Evolutionary conservation across 1,140 invertebrate species (phyloP), one percentile per base, ranked within the genome.

Genomic region (Cryptotermes secundus): DNA sequence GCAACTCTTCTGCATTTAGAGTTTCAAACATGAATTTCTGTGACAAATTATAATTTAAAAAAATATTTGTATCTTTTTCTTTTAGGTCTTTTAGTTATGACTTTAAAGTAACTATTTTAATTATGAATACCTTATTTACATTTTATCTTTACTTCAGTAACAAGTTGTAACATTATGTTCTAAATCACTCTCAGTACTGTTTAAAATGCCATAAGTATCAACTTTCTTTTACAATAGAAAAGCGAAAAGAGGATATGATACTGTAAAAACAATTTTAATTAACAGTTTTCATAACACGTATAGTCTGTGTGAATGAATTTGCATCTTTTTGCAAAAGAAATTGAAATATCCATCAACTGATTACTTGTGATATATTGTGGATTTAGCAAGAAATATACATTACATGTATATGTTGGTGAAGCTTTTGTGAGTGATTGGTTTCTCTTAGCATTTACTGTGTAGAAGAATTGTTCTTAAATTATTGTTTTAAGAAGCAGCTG

Each of bases 401-500:
- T n/a, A n/a, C n/a, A n/a, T 59, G 24, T 59, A n/a, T 72, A 72
- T 72, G 31, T 72, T 72, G 59, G 59, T n/a, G 59, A 72, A n/a
- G 59, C 59, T 72, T 72, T 72, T 72, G 6, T 72, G 59, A 72
- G 59, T 72, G 59, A 72, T 72, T 31, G n/a, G 59, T 72, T 72
- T 31, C 1, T 72, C 26, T 72, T 72, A 72, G 59, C 59, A 72
- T 31, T 72, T 59, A 59, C 53, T 31, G 59, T 72, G 59, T 72
- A 72, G 59, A 72, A n/a, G 14, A 72, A n/a, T 72, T 72, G 7
- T 72, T 72, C 31, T 72, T 72, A 72, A 72, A 72, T 72, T 72
- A 72, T 72, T 72, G 31, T 72, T 72, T 72, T 72, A 72, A 72
- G 59, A 72, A 72, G 59, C 59, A 72, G 59, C 59, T 72, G 26